These are phyloP conservation scores for Mesoligia furuncula DNA, from an alignment of 2,888 invertebrate genomes.

Conservation along the genomic window DNA sequence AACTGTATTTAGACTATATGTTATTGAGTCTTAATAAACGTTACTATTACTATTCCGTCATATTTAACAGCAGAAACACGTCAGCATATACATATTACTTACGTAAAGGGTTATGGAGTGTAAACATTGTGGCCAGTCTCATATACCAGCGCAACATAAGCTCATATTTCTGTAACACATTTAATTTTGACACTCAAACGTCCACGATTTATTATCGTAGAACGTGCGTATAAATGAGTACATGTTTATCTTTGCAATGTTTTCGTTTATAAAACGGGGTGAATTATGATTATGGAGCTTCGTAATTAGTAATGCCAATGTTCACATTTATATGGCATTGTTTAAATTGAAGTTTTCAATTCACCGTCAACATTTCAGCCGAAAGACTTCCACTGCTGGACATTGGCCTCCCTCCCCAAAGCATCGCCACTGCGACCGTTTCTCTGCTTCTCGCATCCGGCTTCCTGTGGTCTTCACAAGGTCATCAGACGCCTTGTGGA, in stretches of 20 bases:
- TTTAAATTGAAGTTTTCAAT: not conserved
- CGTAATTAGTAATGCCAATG: slow-evolving; percentile 10
- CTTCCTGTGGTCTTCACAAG: not conserved
- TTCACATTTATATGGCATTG: not conserved
- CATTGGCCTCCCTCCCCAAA: too few species aligned
- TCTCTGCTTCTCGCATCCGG: too few species aligned
- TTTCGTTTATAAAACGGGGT: slow-evolving; percentile 1
- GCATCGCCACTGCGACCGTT: not conserved
- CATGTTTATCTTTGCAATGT: slow-evolving; percentile 41
- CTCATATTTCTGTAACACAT: slow-evolving; percentile 52
- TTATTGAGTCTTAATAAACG: too few species aligned
- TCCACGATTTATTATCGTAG: slow-evolving; percentile 38
- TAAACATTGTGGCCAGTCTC: slow-evolving; percentile 17
- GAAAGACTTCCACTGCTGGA: not conserved
- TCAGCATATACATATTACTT: slow-evolving; percentile 15
- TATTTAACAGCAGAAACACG: not conserved
- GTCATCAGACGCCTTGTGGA: not conserved
- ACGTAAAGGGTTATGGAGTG: slow-evolving; percentile 11
- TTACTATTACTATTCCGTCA: too few species aligned
- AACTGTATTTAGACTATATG: too few species aligned
- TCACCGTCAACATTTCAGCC: not conserved
- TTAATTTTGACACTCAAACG: slow-evolving; percentile 47
- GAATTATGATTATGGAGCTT: slow-evolving; percentile 14
- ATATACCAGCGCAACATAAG: slow-evolving; percentile 5
- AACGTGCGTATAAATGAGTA: slow-evolving; percentile 37